These are phyloP conservation scores for Serripes groenlandicus DNA, from an alignment of 2,888 invertebrate species.

Conservation along the genomic window DNA sequence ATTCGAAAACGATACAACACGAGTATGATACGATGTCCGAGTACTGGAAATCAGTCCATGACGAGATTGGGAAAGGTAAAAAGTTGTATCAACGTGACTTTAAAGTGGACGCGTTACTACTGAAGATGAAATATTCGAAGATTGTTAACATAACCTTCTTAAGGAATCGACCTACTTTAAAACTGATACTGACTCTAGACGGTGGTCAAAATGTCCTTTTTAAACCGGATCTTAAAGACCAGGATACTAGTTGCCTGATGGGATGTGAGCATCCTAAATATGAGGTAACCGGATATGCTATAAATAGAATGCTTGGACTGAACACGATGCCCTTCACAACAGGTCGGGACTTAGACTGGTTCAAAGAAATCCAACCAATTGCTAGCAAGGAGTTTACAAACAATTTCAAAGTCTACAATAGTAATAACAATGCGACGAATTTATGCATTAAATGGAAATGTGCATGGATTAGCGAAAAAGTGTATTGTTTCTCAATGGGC, in stretches of 20 bases:
- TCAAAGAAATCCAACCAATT: neutral
- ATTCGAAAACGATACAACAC: neutral
- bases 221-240: neutral
- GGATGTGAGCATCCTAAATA: constrained; percentile 13
- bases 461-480: neutral
- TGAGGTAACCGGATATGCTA: constrained; percentile 12
- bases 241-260: neutral
- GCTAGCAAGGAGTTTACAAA: neutral
- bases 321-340: constrained; percentile 20
- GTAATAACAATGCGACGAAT: neutral
- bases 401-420: neutral
- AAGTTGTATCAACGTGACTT: neutral
- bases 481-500: neutral
- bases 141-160: constrained; percentile 11
- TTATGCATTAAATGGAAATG: constrained; percentile 11
- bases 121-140: neutral
- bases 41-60: constrained; percentile 4
- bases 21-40: constrained; percentile 10
- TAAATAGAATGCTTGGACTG: constrained; percentile 22
- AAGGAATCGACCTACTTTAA: neutral
- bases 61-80: neutral
- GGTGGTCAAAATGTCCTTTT: constrained; percentile 9
- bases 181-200: constrained; percentile 8
- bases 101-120: neutral
- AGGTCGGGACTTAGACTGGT: neutral